Evolutionary conservation across 2,113 vertebrate species (phyloP).

Genomic region (Cryptotis parvus): DNA sequence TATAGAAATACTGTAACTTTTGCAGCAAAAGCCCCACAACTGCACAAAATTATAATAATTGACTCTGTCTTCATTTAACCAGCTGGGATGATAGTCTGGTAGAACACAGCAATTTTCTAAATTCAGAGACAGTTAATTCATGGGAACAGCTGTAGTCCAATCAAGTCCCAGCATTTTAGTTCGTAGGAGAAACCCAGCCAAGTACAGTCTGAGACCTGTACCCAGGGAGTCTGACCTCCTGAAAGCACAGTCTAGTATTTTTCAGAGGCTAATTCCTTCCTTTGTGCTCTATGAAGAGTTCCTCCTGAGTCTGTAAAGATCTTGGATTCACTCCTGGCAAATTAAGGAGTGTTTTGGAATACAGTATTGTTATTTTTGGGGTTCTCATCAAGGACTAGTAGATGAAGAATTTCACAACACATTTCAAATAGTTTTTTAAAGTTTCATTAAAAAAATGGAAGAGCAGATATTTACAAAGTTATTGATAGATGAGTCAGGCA

Average conservation of each 20-base stretch:
- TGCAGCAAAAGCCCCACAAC: constrained; percentile 58
- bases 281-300: neutral
- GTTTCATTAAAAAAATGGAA: neutral
- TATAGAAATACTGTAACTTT: constrained; percentile 79
- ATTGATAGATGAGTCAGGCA: no score
- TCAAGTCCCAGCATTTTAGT: neutral
- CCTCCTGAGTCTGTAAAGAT: neutral
- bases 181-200: neutral
- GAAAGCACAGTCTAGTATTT: accelerated
- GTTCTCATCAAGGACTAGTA: neutral
- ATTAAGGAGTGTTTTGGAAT: neutral
- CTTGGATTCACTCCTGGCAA: neutral
- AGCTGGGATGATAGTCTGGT: constrained; percentile 73
- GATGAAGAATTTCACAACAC: no score
- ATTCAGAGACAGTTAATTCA: constrained; percentile 74
- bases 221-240: neutral
- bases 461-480: neutral
- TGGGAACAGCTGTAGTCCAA: constrained; percentile 69
- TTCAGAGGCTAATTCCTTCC: no score
- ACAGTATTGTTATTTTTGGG: neutral
- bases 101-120: constrained; percentile 72
- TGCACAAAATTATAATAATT: constrained; percentile 80
- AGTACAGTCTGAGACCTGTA: neutral
- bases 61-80: constrained; percentile 77
- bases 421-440: neutral